A percentile compares a stretch with the other conserved stretches of the same genome.
phyloP scores from a whole-genome alignment of 2,797 vertebrate species.

The Dallia pectoralis region DNA sequence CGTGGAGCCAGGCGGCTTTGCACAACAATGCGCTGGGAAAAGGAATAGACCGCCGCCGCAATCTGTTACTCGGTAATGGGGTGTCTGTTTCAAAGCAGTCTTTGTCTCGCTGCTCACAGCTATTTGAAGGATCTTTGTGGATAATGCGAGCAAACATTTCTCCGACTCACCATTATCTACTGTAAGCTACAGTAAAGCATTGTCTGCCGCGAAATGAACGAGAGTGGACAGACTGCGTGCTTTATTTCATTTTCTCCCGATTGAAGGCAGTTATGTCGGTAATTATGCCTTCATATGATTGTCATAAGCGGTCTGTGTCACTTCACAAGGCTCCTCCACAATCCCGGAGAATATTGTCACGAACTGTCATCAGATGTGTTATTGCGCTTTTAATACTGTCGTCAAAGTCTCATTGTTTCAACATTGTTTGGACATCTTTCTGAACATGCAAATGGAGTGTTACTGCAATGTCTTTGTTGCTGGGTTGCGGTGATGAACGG shows the following conservation, averaged over 20 bases:
- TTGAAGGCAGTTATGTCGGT: neutral
- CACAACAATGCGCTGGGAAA: neutral
- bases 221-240: neutral
- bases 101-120: neutral
- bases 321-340: neutral
- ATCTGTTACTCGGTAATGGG: neutral
- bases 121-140: neutral
- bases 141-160: slow-evolving; percentile 8
- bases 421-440: neutral
- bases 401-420: neutral
- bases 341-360: neutral
- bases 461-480: slow-evolving; percentile 8
- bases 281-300: neutral
- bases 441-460: neutral
- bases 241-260: neutral
- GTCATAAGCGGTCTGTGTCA: neutral
- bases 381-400: neutral
- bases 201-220: neutral
- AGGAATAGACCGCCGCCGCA: neutral
- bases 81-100: neutral
- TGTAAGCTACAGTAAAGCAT: neutral
- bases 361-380: neutral
- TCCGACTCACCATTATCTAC: neutral
- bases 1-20: neutral
- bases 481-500: slow-evolving; percentile 14